A percentile compares a stretch with the other conserved stretches of the same genome.
Evolutionary conservation across 2,797 vertebrate genomes (phyloP).

Genomic region (Caiman crocodilus): DNA sequence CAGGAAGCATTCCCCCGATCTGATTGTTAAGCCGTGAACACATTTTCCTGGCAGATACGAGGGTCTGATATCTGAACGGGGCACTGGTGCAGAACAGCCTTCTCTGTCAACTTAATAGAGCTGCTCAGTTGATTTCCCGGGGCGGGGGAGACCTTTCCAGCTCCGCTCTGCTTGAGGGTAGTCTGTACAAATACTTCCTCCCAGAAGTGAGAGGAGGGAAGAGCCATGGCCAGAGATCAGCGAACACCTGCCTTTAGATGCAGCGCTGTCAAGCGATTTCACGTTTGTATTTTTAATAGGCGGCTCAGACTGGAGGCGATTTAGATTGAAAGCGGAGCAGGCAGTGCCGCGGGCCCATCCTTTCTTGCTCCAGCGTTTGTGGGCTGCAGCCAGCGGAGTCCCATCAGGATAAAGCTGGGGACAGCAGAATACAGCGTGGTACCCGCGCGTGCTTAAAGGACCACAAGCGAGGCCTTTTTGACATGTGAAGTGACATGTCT

Average conservation of each 20-base stretch:
- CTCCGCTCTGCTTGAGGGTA: rapidly evolving
- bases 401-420: too few species aligned
- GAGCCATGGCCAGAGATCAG: too few species aligned
- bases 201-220: not conserved
- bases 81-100: rapidly evolving
- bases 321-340: not conserved
- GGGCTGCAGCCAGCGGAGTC: too few species aligned
- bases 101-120: rapidly evolving
- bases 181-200: rapidly evolving
- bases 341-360: too few species aligned
- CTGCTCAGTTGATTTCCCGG: not conserved
- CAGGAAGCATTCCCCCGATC: not conserved
- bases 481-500: not conserved
- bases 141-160: rapidly evolving
- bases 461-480: not conserved
- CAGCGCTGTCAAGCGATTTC: not conserved
- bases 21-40: rapidly evolving
- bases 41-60: not conserved
- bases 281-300: not conserved
- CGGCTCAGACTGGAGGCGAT: not conserved
- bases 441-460: not conserved
- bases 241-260: not conserved
- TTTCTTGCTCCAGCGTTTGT: too few species aligned
- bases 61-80: rapidly evolving
- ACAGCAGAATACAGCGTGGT: not conserved